Evolutionary conservation across 2,888 invertebrate genomes (phyloP), one percentile per base, ranked within the genome.

Genomic region (Ornithoptera priamus): DNA sequence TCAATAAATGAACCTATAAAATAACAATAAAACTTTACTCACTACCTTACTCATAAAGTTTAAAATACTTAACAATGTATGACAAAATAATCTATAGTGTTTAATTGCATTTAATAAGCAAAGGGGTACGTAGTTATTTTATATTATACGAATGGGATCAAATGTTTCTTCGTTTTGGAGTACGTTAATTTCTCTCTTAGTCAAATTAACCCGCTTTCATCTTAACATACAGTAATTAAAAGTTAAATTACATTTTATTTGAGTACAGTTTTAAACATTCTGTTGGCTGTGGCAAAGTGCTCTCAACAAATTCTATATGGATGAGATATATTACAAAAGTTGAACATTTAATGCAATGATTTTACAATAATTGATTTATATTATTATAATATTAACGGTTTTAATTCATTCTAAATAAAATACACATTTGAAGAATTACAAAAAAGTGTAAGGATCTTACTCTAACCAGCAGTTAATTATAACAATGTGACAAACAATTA

Each of bases 161-260:
- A 24, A 58, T 58, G 57, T 58, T 58, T 22, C 22, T 24, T 58
- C 22, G n/a, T 22, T 22, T 10, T n/a, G 12, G 57, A 4, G 6
- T 18, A 30, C 30, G 1, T 36, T 36, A 12, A 30, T 60, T 60
- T 22, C 60, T 60, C 60, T 18, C 60, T 60, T 8, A 30, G 30
- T 30, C 7, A 60, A 62, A 46, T 62, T 20, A 62, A 20, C 1
- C 18, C 46, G 36, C 62, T 42, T 62, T 62, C n/a, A 42, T 39
- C 20, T 20, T 7, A 22, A 46, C 39, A 62, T 6, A 62, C n/a
- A 46, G 62, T 46, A 42, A 62, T 62, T 42, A 62, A 62, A 62
- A 62, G 46, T 62, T 46, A 42, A 42, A 46, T 20, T 62, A 62
- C 20, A 46, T 46, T 22, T 39, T 22, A 22, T n/a, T 62, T 58